Conservation (phyloP, 37 sponge, comb jelly and placozoan species). For the Chondrilla cf. caribensis region DNA sequence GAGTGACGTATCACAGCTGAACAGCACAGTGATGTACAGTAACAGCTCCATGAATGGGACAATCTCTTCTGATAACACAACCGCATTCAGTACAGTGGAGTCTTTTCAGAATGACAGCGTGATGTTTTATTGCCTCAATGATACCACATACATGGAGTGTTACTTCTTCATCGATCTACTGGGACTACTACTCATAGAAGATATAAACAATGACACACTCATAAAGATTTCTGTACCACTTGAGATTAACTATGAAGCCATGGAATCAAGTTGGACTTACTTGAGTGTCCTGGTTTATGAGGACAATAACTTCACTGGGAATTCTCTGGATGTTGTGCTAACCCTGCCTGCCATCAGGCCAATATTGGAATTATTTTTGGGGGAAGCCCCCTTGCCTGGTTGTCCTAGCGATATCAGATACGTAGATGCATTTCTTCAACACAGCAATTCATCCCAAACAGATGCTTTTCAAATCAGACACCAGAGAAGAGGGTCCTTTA, state of each 20-base stretch:
- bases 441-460: not conserved
- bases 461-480: not conserved
- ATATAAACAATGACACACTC: not conserved
- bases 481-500: not conserved
- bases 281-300: not conserved
- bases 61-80: too few relatives aligned
- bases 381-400: constrained; percentile 12
- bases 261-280: not conserved
- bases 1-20: too few relatives aligned
- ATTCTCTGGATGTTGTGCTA: not conserved
- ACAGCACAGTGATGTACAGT: too few relatives aligned
- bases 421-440: not conserved
- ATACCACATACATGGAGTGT: too few relatives aligned
- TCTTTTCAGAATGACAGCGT: too few relatives aligned
- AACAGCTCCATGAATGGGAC: too few relatives aligned
- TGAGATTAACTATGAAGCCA: not conserved
- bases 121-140: too few relatives aligned
- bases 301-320: not conserved
- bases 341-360: not conserved
- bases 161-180: too few relatives aligned
- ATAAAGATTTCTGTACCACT: not conserved
- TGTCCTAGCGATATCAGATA: not conserved
- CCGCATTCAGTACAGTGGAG: too few relatives aligned
- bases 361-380: not conserved
- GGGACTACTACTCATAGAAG: too few relatives aligned